Conservation (phyloP, 2,797 vertebrate genomes). For the Acanthopagrus latus region DNA sequence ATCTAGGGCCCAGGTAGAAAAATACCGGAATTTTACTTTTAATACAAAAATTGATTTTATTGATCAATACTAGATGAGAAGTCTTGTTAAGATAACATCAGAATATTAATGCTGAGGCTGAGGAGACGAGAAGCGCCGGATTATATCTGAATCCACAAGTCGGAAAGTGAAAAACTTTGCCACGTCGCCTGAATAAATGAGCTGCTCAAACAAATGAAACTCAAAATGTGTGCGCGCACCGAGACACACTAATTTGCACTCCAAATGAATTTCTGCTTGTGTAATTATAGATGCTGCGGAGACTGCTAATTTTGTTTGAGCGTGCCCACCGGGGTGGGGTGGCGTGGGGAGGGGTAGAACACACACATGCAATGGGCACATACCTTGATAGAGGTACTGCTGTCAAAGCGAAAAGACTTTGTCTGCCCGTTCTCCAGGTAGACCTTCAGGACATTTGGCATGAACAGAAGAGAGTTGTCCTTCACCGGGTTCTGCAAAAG, state of each 20-base stretch:
- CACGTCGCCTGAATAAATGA: constrained; percentile 30
- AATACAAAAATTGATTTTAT: neutral
- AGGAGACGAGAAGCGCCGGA: neutral
- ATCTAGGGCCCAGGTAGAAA: too few relatives aligned
- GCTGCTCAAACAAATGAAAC: constrained; percentile 39
- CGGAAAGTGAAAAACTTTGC: constrained; percentile 29
- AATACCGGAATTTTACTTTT: too few relatives aligned
- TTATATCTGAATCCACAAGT: constrained; percentile 35
- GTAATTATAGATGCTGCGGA: constrained; percentile 46
- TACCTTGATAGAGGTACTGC: constrained; percentile 97
- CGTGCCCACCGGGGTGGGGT: neutral
- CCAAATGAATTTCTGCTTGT: constrained; percentile 46
- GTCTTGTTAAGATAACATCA: neutral
- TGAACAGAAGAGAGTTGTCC: constrained; percentile 97
- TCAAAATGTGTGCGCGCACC: constrained; percentile 18
- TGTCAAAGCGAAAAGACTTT: constrained; percentile 98
- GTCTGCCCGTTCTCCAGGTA: constrained; percentile 99
- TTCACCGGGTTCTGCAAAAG: constrained; percentile 80
- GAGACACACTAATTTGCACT: constrained; percentile 41
- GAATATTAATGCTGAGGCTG: neutral
- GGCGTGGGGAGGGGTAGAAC: neutral
- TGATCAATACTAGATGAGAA: neutral
- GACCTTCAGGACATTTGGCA: constrained; percentile 99
- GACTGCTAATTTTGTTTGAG: constrained; percentile 20
- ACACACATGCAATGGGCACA: constrained; percentile 47